These are phyloP conservation scores for Stomatorhinus ivindoensis DNA, from an alignment of 2,113 vertebrate species.

Conservation along the genomic window DNA sequence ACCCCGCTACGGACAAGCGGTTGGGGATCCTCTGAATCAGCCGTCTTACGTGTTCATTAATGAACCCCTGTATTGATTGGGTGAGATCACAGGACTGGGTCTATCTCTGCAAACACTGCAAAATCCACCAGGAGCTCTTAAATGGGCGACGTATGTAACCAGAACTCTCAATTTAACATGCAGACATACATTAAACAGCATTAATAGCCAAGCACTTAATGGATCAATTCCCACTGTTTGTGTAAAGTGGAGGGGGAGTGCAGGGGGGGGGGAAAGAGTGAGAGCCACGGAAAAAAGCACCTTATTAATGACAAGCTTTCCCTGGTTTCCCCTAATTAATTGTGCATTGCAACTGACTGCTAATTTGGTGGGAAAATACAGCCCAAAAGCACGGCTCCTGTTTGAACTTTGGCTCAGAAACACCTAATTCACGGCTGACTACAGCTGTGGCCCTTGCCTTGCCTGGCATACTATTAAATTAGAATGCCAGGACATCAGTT, in stretches of 20 bases:
- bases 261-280: conserved; percentile 27
- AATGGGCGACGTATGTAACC: conserved; percentile 62
- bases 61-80: conserved; percentile 63
- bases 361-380: conserved; percentile 86
- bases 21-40: conserved; percentile 38
- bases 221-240: conserved; percentile 88
- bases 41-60: conserved; percentile 50
- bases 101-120: conserved; percentile 62
- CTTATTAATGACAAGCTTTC: conserved; percentile 95
- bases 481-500: conserved; percentile 91
- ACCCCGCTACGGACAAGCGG: conserved; percentile 16
- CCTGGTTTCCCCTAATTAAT: conserved; percentile 90
- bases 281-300: conserved; percentile 52
- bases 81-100: conserved; percentile 53
- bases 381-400: conserved; percentile 72
- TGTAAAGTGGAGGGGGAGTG: conserved; percentile 69
- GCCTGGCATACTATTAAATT: conserved; percentile 89
- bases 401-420: conserved; percentile 85
- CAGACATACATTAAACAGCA: conserved; percentile 84
- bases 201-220: conserved; percentile 85
- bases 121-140: conserved; percentile 59
- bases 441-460: conserved; percentile 72
- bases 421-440: conserved; percentile 78
- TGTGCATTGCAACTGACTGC: conserved; percentile 77
- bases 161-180: conserved; percentile 78